Evolutionary conservation across 2,113 vertebrate genomes (phyloP), one percentile per base, ranked within the genome.

Genomic region (Calidris pugnax): DNA sequence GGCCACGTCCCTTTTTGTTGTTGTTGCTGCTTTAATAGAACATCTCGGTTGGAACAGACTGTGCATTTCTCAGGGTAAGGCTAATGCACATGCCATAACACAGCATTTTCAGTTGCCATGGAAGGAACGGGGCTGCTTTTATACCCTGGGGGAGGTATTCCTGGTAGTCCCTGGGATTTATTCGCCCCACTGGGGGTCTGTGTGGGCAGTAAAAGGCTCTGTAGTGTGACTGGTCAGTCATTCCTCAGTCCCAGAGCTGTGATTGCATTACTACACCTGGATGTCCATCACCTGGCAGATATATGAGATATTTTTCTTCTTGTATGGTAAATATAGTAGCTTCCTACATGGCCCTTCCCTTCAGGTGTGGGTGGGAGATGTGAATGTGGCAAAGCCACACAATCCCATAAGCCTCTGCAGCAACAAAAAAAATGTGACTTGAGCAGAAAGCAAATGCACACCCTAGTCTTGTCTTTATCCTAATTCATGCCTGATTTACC

Each of bases 1-100:
- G 79, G 43, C 63, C 6, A 0, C 12, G 5, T 3, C 2, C 0
- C 0, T 7, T 76, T 43, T 75, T 87, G 72, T 48, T 91, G 87
- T 62, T 77, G 72, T 28, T 94, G 78, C 57, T 53, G 51, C 72
- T 92, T 63, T 45, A 56, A 15, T 77, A 69, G 86, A 75, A 53
- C 45, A 41, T 72, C n/a, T 68, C 62, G 89, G 89, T 68, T 66
- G 89, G 89, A 94, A 91, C 71, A 67, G 56, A 17, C 27, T 20
- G 63, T 91, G 64, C 47, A 35, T 89, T 91, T 68, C 84, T 90
- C 30, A 81, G 83, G 75, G 73, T 51, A 62, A 63, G 77, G 55
- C 21, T 41, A 22, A 67, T 23, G 83, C 85, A 94, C 3, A 5
- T 84, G 83, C 50, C 72, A 5, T 32, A 41, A 18, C 12, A 26